Base-by-base conservation (phyloP, 1,140 invertebrate species). In the Solenopsis fugax region DNA sequence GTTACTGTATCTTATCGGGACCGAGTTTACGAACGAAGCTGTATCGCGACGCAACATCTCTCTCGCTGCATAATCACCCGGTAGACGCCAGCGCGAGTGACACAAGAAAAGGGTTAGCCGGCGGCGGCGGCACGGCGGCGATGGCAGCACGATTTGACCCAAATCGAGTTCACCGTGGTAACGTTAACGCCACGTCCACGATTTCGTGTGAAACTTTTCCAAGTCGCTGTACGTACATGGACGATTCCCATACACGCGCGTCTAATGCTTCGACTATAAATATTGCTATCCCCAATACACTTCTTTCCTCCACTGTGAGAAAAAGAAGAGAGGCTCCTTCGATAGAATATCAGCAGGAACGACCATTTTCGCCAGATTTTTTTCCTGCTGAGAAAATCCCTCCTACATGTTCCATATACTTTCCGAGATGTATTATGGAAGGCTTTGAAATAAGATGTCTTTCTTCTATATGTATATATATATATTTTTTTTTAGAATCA, bases 181-280 rank as follows among this genome's bases (percentile, higher is more conserved):
- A 69, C 60, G 72, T 80, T 87, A 69, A 58, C 62, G 50, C n/a
- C 60, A 54, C 56, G 52, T 58, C 73, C 60, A 76, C 88, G 89
- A 90, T 86, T 80, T 90, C 85, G 72, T 87, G 67, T 77, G 52
- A 64, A 72, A 87, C 77, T 92, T 90, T 87, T 91, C 41, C 65
- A 58, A 73, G 60, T 62, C 65, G 67, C 80, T 86, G 73, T 71
- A 48, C n/a, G 52, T 87, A 90, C 54, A 89, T 34, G 24, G 64
- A 73, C 69, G 85, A 81, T 81, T 90, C 81, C 34, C 60, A 67
- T 86, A 77, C 54, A 34, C 13, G 65, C 5, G 21, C 85, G 85
- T 56, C 72, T 90, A 92, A 92, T 90, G 87, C 84, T 7, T 34
- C 71, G 56, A 87, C 87, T 88, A 92, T 89, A 92, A 92, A 92